Evolutionary conservation across 2,113 vertebrate genomes (phyloP).

Genomic region (Nycticorax nycticorax): DNA sequence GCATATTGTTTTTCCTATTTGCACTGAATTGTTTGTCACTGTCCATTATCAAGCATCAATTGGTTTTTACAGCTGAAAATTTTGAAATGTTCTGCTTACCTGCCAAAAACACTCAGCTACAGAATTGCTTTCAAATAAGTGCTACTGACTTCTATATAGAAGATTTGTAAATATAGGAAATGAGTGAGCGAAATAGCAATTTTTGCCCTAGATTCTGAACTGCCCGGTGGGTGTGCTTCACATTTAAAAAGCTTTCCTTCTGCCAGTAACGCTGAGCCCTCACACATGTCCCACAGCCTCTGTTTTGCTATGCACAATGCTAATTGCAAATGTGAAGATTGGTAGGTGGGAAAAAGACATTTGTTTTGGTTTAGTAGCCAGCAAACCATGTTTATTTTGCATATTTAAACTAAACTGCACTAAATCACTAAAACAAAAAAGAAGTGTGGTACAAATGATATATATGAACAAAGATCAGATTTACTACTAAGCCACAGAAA

Average conservation of each 20-base stretch:
- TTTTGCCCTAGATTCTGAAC: slow-evolving; percentile 13
- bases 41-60: background rate
- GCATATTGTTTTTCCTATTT: background rate
- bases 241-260: slow-evolving; percentile 28
- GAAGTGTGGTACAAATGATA: background rate
- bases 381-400: background rate
- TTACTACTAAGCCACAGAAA: background rate
- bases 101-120: background rate
- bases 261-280: background rate
- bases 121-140: slow-evolving; percentile 3
- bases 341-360: background rate
- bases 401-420: background rate
- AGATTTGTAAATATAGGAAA: slow-evolving; percentile 19
- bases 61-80: background rate
- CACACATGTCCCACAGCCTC: background rate
- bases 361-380: slow-evolving; percentile 16
- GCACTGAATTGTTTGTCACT: background rate
- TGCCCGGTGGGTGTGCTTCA: background rate
- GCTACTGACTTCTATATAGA: background rate
- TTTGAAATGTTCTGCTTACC: background rate
- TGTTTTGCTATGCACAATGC: background rate
- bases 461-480: background rate
- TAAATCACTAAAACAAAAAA: background rate
- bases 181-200: background rate
- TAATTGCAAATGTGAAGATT: background rate